A percentile compares a stretch with the other conserved stretches of the same genome.
These are phyloP conservation scores for Zootoca vivipara DNA, from an alignment of 2,113 vertebrate species.

Conservation along the genomic window DNA sequence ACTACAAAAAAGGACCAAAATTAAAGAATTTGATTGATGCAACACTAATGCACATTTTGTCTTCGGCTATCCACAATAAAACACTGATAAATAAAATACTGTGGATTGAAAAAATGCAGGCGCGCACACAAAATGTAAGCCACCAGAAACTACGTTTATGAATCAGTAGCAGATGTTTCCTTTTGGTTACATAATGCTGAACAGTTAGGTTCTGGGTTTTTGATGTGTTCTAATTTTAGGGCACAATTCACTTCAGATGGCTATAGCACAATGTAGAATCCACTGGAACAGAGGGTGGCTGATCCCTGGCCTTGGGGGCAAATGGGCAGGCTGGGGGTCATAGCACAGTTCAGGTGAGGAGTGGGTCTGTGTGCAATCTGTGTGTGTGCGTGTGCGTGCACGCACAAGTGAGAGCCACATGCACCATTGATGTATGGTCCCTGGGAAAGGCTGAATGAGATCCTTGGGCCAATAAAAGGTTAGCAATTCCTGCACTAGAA, in stretches of 20 bases:
- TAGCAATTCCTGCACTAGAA: background rate
- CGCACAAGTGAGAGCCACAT: no score
- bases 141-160: background rate
- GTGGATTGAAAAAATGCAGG: background rate
- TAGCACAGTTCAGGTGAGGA: no score
- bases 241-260: background rate
- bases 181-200: background rate
- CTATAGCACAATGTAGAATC: no score
- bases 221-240: background rate
- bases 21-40: constrained; percentile 18
- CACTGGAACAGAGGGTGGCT: background rate
- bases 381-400: no score
- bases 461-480: no score
- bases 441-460: no score
- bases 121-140: background rate
- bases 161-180: background rate
- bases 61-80: background rate
- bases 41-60: background rate
- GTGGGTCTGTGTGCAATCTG: no score
- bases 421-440: no score
- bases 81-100: background rate
- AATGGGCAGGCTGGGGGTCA: no score
- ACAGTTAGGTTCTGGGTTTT: background rate
- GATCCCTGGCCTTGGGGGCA: no score
- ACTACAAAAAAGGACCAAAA: constrained; percentile 9